Evolutionary conservation across 2,113 vertebrate species (phyloP).

Genomic region (Dicerorhinus sumatrensis): DNA sequence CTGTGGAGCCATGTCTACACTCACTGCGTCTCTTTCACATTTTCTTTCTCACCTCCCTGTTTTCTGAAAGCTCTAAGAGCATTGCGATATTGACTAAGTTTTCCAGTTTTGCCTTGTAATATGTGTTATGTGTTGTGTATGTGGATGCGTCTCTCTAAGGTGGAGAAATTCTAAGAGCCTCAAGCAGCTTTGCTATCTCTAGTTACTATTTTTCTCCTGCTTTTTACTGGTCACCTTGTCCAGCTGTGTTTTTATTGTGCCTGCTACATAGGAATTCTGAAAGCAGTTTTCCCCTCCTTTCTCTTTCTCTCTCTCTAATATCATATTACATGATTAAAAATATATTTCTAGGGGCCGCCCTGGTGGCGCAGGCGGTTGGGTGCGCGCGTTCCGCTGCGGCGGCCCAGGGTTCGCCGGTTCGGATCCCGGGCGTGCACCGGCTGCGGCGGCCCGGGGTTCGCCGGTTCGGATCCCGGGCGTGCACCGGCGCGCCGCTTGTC

Average conservation of each 20-base stretch:
- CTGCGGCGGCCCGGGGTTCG: too few relatives aligned
- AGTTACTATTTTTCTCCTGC: not conserved
- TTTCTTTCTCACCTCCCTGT: not conserved
- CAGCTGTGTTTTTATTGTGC: constrained; percentile 2
- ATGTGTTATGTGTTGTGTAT: not conserved
- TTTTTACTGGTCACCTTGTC: not conserved
- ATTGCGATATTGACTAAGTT: not conserved
- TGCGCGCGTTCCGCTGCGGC: too few relatives aligned
- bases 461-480: too few relatives aligned
- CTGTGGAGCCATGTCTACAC: not conserved
- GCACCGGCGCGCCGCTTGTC: too few relatives aligned
- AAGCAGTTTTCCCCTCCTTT: not conserved
- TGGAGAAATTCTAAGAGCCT: not conserved
- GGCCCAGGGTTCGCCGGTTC: too few relatives aligned
- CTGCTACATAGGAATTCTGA: not conserved
- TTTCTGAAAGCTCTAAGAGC: not conserved
- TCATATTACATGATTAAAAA: constrained; percentile 49
- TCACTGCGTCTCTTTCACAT: not conserved
- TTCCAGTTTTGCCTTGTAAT: not conserved
- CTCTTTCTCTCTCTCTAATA: not conserved
- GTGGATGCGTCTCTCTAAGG: constrained; percentile 35
- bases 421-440: too few relatives aligned
- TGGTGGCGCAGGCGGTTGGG: too few relatives aligned
- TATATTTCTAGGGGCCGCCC: too few relatives aligned
- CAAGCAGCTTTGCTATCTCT: not conserved